These are phyloP conservation scores for Climacteris rufus DNA, from an alignment of 2,113 vertebrate species.

Conservation along the genomic window DNA sequence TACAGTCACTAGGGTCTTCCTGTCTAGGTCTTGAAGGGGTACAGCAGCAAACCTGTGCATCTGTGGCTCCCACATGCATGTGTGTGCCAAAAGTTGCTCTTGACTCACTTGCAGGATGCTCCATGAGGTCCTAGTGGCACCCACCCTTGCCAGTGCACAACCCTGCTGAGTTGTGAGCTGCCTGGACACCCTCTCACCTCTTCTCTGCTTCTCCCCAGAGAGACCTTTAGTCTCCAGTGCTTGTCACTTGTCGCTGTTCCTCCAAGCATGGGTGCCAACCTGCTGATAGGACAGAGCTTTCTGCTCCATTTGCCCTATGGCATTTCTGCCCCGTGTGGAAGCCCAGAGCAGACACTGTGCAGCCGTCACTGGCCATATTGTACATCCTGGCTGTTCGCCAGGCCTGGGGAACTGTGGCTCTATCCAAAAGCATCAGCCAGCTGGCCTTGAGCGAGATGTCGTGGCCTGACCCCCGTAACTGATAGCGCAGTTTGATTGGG, in stretches of 20 bases:
- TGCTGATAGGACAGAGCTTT: background rate
- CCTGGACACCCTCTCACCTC: background rate
- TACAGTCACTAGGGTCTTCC: background rate
- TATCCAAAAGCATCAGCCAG: background rate
- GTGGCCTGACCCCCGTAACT: background rate
- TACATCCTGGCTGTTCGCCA: background rate
- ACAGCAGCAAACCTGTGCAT: background rate
- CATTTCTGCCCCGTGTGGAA: background rate
- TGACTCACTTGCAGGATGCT: background rate
- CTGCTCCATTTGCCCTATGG: accelerated
- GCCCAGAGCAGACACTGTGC: background rate
- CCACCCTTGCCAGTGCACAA: background rate
- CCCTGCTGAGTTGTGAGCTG: background rate
- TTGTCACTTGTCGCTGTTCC: background rate
- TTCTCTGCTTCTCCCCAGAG: background rate
- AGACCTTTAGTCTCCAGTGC: background rate
- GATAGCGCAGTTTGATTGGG: accelerated
- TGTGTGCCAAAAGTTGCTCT: background rate
- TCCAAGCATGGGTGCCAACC: background rate
- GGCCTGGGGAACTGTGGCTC: background rate
- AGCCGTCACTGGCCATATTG: background rate
- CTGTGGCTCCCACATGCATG: background rate
- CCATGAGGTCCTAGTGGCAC: background rate
- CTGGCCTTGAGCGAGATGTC: background rate
- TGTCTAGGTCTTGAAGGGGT: background rate